These are phyloP conservation scores for Caenorhabditis macrosperma DNA, from an alignment of 2,888 invertebrate species.

Conservation along the genomic window DNA sequence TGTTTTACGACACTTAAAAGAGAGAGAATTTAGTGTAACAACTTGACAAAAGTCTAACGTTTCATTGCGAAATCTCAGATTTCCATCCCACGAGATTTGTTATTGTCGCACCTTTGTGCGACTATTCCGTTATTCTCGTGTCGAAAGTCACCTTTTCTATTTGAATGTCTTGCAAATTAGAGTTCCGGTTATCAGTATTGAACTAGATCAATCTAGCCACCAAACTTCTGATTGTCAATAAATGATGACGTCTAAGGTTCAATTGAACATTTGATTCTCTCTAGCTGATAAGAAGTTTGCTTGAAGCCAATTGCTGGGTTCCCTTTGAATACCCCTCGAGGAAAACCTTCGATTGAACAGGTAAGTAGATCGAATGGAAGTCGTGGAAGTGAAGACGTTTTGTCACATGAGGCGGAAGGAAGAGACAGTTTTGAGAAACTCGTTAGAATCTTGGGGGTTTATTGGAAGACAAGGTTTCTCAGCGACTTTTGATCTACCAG, in stretches of 20 bases:
- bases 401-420: conserved; percentile 43
- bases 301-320: too few species aligned
- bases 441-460: conserved; percentile 27
- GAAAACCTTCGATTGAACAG: neutral
- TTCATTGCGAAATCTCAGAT: conserved; percentile 35
- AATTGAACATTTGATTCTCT: conserved; percentile 33
- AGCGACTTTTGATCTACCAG: conserved; percentile 38
- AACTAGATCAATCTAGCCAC: conserved; percentile 19
- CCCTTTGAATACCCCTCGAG: neutral
- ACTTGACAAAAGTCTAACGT: conserved; percentile 33
- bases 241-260: conserved; percentile 24
- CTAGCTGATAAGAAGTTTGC: neutral
- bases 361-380: conserved; percentile 11
- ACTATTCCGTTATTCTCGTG: neutral
- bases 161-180: neutral
- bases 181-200: conserved; percentile 6
- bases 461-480: neutral
- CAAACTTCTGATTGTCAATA: neutral
- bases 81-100: too few species aligned
- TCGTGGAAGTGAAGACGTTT: neutral
- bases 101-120: neutral
- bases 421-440: conserved; percentile 50
- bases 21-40: conserved; percentile 40
- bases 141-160: neutral
- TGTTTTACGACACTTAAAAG: conserved; percentile 49